Conservation (phyloP, 1,140 invertebrate genomes). For the Musca vetustissima region DNA sequence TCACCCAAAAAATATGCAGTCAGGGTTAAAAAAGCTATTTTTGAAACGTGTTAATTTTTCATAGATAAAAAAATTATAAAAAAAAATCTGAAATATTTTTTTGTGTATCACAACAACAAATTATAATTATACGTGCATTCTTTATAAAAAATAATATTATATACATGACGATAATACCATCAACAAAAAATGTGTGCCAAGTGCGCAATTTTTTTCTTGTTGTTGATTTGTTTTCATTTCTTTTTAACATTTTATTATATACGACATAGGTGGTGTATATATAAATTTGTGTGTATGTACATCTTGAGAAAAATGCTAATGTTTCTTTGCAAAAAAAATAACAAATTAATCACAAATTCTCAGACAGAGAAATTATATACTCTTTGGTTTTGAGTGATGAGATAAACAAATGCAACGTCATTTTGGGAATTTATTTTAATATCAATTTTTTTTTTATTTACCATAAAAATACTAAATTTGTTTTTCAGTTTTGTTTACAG, state of each 20-base stretch:
- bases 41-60: too few relatives aligned
- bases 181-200: constrained; percentile 36
- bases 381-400: not conserved
- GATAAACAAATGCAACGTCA: too few relatives aligned
- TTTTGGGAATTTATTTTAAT: too few relatives aligned
- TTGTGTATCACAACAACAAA: not conserved
- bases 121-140: not conserved
- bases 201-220: constrained; percentile 40
- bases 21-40: too few relatives aligned
- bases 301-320: not conserved
- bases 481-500: not conserved
- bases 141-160: not conserved
- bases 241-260: not conserved
- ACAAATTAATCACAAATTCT: not conserved
- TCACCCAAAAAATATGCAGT: too few relatives aligned
- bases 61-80: too few relatives aligned
- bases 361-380: not conserved
- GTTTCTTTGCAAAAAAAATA: not conserved
- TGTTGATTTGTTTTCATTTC: constrained; percentile 18
- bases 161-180: not conserved
- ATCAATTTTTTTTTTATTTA: too few relatives aligned
- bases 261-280: not conserved
- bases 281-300: not conserved
- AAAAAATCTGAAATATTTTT: not conserved
- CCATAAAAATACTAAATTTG: not conserved